A percentile compares a stretch with the other conserved stretches of the same genome.
phyloP scores from a whole-genome alignment of 2,113 vertebrate species.

The Leucoraja erinaceus region DNA sequence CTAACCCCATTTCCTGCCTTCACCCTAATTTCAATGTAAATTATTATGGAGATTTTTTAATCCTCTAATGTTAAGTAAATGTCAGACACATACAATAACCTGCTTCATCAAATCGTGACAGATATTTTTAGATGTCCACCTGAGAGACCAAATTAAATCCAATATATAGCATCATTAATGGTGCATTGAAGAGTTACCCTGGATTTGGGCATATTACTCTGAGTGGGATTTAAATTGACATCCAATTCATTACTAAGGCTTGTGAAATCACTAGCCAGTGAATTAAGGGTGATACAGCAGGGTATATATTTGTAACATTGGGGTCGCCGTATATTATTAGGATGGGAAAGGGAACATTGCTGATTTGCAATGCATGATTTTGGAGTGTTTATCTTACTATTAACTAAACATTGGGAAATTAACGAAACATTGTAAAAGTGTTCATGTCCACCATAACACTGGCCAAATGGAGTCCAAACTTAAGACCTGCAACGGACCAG shows the following conservation, averaged over 20 bases:
- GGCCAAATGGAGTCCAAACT: neutral
- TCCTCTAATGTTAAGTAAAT: neutral
- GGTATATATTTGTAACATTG: neutral
- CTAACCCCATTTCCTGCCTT: too few relatives aligned
- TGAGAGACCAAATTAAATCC: neutral
- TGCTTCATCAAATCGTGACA: neutral
- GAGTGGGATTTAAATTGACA: neutral
- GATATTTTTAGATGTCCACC: neutral
- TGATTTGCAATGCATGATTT: neutral
- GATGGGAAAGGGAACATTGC: neutral
- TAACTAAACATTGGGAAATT: neutral
- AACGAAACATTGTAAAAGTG: neutral
- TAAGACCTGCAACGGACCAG: neutral
- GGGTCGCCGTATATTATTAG: neutral
- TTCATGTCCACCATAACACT: neutral
- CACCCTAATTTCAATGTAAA: neutral
- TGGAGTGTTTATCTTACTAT: neutral
- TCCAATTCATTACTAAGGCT: neutral
- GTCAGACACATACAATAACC: neutral
- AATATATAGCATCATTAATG: neutral
- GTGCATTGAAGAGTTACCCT: neutral
- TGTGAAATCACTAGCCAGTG: neutral
- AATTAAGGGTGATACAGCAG: neutral
- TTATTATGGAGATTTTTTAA: neutral
- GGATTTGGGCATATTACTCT: neutral